These are phyloP conservation scores for Proteles cristata DNA, from an alignment of 2,113 vertebrate species.

Conservation along the genomic window DNA sequence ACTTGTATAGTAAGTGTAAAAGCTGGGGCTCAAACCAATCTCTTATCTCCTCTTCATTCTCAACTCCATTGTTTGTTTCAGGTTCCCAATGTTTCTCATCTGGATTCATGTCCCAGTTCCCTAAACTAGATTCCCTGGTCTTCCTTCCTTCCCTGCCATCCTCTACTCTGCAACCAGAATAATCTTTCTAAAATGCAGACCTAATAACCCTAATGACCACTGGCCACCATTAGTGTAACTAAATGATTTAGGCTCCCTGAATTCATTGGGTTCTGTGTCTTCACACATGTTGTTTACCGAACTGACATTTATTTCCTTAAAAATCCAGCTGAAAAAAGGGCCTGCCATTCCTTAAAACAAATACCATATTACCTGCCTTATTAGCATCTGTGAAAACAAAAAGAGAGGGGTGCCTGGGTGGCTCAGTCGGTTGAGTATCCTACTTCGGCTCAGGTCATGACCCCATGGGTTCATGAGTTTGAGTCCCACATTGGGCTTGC, in stretches of 20 bases:
- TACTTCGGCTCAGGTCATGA: too few species aligned
- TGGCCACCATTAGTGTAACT: not conserved
- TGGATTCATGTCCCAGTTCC: not conserved
- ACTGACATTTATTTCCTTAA: slow-evolving; percentile 7
- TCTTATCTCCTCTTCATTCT: not conserved
- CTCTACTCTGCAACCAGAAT: not conserved
- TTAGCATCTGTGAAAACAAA: not conserved
- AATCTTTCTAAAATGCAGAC: not conserved
- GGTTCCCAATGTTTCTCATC: not conserved
- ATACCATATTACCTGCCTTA: not conserved
- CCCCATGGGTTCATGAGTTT: too few species aligned
- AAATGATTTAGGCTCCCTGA: not conserved
- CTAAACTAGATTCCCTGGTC: not conserved
- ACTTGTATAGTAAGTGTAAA: not conserved
- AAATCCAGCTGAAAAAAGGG: slow-evolving; percentile 15
- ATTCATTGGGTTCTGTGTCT: not conserved
- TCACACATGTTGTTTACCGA: not conserved
- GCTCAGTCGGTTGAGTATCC: too few species aligned
- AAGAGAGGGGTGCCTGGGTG: too few species aligned
- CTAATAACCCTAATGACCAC: not conserved
- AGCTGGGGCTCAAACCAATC: not conserved
- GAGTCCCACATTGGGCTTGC: too few species aligned
- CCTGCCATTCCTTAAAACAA: not conserved
- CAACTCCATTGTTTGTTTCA: not conserved
- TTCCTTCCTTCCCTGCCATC: not conserved